Base-by-base conservation (phyloP, 2,888 invertebrate genomes). In the Gymnosoma rotundatum region DNA sequence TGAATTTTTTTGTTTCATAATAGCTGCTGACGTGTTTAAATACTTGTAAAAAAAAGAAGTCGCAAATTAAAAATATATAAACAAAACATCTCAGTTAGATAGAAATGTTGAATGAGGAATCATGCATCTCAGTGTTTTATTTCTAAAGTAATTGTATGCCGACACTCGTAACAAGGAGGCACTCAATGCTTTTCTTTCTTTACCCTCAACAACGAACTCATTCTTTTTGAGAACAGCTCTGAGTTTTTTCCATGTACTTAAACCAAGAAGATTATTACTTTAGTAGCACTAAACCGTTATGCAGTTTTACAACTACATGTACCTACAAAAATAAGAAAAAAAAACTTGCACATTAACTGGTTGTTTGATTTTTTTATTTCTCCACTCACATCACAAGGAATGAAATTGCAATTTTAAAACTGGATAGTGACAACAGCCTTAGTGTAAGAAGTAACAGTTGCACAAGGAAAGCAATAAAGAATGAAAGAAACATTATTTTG, bases 201-300 rank as follows among this genome's bases (percentile, higher is more conserved):
- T n/a, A 9, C 0, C 10, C 50, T 36, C 10, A 3, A 14, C 7
- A 48, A 61, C 20, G 18, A 63, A 54, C 21, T 45, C 18, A 66
- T 5, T 66, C 79, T 58, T 79, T 73, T 3, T 16, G 6, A 14
- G 4, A 1, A 5, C 66, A 16, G 48, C 54, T 38, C 48, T 5
- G 10, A 63, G 12, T n/a, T 74, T 69, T 63, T 63, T 42, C n/a
- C 25, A 63, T 70, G 45, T 42, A 25, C 54, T 75, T 76, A 82
- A 66, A 63, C 75, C 70, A 58, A 70, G 58, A 70, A 72, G 81
- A 81, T 81, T 81, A 76, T 72, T 64, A 66, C 81, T 64, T 70
- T 45, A 18, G 70, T 72, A 64, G 70, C 48, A 58, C 52, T 58
- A 75, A 64, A 75, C 64, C 70, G 70, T 76, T 82, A 76, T 76